Evolutionary conservation across 30 jellyfish, hydroid and myxozoan genomes (phyloP), one percentile per base, ranked within the genome.

Genomic region (Chrysaora quinquecirrha): DNA sequence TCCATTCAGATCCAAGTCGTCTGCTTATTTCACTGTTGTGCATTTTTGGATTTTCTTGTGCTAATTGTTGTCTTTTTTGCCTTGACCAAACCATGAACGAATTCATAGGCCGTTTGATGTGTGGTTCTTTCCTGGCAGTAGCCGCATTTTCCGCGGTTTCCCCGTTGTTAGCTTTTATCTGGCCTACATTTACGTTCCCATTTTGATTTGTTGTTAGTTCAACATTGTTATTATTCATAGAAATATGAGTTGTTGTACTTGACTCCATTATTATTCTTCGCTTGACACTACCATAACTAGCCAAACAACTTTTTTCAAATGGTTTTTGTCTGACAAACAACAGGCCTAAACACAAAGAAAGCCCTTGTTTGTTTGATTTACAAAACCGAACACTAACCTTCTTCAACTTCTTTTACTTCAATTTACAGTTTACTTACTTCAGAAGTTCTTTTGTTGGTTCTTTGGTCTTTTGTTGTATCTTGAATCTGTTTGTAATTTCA

Each of bases 61-160:
- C 95, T 43, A 94, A 81, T 56, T 84, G 93, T 62, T 89, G 87
- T 34, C 99, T 49, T 66, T 94, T 82, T 76, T 56, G 71, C 38
- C 97, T 82, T 20, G 99, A 94, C 99, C 99, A 94, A n/a, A 94
- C 99, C 99, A 94, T 94, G 78, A 94, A 94, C n/a, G 99, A 94
- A 66, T 94, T 94, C 99, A 94, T 94, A n/a, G 99, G 99, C 61
- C 99, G 81, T 76, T 94, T 94, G 43, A 94, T 69, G 70, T 78
- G 95, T 48, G 38, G 32, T 20, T 54, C 85, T 34, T 82, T 63
- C 60, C 66, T 80, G 11, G 47, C 68, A n/a, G n/a, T n/a, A n/a
- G n/a, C n/a, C 3, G 24, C 56, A 35, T 80, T 67, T 52, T 52
- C 68, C 12, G 68, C 12, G 25, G 24, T 25, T 19, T 20, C 68